phyloP scores from a whole-genome alignment of 2,113 vertebrate species.

The Eclectus roratus region DNA sequence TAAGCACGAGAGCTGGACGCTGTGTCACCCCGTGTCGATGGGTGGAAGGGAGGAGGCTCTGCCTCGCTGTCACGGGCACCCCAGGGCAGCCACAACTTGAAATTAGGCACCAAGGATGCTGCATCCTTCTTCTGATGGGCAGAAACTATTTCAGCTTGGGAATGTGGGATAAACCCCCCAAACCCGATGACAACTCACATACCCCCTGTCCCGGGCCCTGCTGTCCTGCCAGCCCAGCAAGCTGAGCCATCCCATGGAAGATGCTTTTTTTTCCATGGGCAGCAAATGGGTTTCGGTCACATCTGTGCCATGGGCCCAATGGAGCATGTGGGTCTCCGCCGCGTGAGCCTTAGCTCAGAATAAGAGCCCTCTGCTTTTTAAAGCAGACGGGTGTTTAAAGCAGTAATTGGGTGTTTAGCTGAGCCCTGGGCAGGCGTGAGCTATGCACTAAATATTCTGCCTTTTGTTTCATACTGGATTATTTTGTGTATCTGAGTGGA shows the following conservation, averaged over 20 bases:
- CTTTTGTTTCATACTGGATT: constrained; percentile 51
- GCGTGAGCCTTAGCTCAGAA: accelerated
- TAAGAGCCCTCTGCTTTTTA: background rate
- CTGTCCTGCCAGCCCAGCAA: accelerated
- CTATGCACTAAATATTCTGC: constrained; percentile 4
- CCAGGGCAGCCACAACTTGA: background rate
- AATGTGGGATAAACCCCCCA: background rate
- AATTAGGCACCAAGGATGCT: background rate
- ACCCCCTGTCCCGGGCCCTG: accelerated
- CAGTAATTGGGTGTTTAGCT: background rate
- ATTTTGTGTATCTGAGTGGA: constrained; percentile 50
- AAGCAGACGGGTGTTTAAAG: background rate
- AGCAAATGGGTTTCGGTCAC: background rate
- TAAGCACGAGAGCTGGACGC: background rate
- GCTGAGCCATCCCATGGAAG: background rate
- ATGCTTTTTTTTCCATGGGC: background rate
- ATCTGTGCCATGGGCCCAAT: accelerated
- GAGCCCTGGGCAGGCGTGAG: background rate
- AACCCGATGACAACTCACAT: accelerated
- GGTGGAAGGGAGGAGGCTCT: background rate
- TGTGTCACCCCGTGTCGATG: accelerated
- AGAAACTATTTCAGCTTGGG: background rate
- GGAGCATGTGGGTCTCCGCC: background rate
- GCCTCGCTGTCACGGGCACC: accelerated
- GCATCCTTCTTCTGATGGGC: background rate